Base-by-base conservation (phyloP, 2,888 invertebrate genomes). In the Agrypnus murinus region DNA sequence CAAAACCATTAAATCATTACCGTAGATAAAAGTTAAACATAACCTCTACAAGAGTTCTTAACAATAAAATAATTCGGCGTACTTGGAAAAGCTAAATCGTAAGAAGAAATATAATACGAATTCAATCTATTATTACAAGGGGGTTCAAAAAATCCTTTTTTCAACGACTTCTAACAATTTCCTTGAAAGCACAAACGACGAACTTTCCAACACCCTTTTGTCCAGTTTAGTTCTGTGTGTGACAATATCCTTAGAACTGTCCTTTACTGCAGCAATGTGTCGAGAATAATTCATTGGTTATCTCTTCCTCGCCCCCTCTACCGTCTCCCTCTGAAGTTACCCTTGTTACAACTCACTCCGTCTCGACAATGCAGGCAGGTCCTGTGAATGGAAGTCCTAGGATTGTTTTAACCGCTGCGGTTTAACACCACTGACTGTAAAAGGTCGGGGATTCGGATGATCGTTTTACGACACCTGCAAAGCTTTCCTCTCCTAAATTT, bases 261-360 rank as follows among this genome's bases (percentile, higher is more conserved):
- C 67, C 60, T 17, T 55, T 67, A 60, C 67, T 67, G 67, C 67
- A 60, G 67, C 60, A 74, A 74, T 74, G 73, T 71, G 73, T 63
- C 69, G 64, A 55, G 71, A 71, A 74, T 74, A 74, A 74, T 73
- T 74, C 74, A 73, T 73, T 63, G 74, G 63, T 73, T 71, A 63
- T 66, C 71, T 65, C 71, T 63, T 60, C 62, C 46, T 64, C 71
- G 50, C 48, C 15, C 53, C 6, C 5, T 25, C 25, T 5, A 2
- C 25, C 25, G 3, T 25, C 25, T 25, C 17, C 55, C 62, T 66
- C 62, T 19, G 53, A 55, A 63, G 31, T 10, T 19, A 25, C 59
- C 63, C 69, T 34, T 34, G 57, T 48, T 64, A 64, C 40, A 53
- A 53, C 64, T 46, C 62, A 46, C 62, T 64, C 53, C 64, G 64